Evolutionary conservation across 2,113 vertebrate genomes (phyloP), one percentile per base, ranked within the genome.

Genomic region (Oophaga pumilio): DNA sequence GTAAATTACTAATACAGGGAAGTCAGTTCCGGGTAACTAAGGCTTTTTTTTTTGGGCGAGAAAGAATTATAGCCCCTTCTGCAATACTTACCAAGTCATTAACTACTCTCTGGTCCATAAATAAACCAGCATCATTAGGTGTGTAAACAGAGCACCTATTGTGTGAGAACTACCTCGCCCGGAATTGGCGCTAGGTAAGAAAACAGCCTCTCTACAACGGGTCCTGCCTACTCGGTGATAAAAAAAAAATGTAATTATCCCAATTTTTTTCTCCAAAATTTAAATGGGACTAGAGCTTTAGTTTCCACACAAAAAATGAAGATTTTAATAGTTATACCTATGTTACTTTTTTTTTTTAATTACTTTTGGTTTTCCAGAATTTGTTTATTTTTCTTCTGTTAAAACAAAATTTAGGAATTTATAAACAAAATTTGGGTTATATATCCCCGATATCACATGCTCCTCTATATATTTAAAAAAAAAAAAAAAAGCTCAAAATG

Each of bases 81-180:
- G 57, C 59, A 86, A 78, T 68, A 24, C 74, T 86, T 78, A 50
- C 76, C 24, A 17, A 79, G 60, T 69, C 24, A 86, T 86, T 78
- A 86, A 79, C 85, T 86, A 28, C 43, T 79, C 74, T 28, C 62
- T 68, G 85, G 76, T 86, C 62, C 76, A 80, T 86, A 86, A 86
- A 80, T 79, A 85, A 85, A 76, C 84, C 84, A 18, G 26, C 20
- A 64, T 78, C 73, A 66, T 77, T 79, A 68, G 85, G 59, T 86
- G 85, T 57, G 76, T 79, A 86, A 78, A 86, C 76, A 86, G 18
- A 79, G 76, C 6, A 53, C 43, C 85, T 86, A 78, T 86, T 86
- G 85, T 78, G 49, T 79, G 52, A 28, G 49, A 76, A 77, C 84
- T 60, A 76, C 84, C 71, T 22, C 24, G 6, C 33, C 57, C 74